Conservation (phyloP, 1,140 invertebrate species). For the Pomacea maculata region DNA sequence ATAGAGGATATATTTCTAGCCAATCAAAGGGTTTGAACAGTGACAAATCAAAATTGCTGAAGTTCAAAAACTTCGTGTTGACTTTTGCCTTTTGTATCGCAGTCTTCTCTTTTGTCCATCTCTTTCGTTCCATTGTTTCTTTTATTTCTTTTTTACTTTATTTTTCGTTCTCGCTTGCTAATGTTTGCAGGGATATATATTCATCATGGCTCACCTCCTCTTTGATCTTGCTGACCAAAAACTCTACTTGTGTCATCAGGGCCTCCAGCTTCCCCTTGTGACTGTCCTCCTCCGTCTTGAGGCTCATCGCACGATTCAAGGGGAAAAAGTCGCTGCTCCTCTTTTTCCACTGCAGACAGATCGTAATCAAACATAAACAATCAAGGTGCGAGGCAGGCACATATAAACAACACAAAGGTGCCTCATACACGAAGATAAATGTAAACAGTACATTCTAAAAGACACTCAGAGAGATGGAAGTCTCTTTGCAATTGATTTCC, state of each 20-base stretch:
- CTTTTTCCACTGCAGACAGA: conserved; percentile 45
- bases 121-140: background rate
- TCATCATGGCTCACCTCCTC: conserved; percentile 37
- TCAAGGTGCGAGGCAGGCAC: too few species aligned
- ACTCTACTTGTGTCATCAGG: conserved; percentile 46
- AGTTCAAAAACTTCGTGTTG: too few species aligned
- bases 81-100: too few species aligned
- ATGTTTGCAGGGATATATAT: too few species aligned
- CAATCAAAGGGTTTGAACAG: background rate
- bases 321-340: conserved; percentile 61
- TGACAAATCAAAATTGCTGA: too few species aligned
- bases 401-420: too few species aligned
- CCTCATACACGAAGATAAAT: too few species aligned
- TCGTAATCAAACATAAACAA: too few species aligned
- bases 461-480: too few species aligned
- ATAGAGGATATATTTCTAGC: background rate
- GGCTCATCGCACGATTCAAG: conserved; percentile 55
- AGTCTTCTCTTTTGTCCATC: background rate
- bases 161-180: background rate
- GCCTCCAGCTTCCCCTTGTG: conserved; percentile 47
- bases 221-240: conserved; percentile 56
- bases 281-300: conserved; percentile 52
- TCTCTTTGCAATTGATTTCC: too few species aligned
- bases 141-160: background rate
- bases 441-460: too few species aligned